These are phyloP conservation scores for Syngnathus rostellatus DNA, from an alignment of 2,797 vertebrate species.

Conservation along the genomic window DNA sequence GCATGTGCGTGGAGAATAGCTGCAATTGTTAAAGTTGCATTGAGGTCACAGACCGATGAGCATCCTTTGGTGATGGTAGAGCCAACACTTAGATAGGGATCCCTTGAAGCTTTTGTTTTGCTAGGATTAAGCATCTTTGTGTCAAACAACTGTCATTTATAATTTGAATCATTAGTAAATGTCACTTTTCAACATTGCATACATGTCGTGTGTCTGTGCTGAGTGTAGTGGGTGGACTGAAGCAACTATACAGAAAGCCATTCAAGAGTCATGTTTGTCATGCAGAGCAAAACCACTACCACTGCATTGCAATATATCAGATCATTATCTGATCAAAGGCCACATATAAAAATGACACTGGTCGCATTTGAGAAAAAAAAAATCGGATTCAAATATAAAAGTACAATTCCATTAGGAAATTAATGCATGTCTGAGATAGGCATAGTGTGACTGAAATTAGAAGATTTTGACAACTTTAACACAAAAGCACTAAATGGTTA, in stretches of 20 bases:
- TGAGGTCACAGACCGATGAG: conserved; percentile 80
- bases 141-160: background rate
- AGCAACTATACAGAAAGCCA: background rate
- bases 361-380: no score
- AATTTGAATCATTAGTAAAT: background rate
- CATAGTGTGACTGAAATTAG: no score
- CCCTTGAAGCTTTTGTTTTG: conserved; percentile 47
- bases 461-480: no score
- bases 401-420: no score
- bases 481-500: no score
- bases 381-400: no score
- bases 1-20: conserved; percentile 40
- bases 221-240: background rate
- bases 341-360: no score
- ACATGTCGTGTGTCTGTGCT: conserved; percentile 9
- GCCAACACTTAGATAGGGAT: conserved; percentile 18
- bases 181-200: conserved; percentile 20
- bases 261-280: background rate
- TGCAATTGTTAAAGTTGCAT: conserved; percentile 74
- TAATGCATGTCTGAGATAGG: no score
- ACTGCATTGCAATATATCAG: no score
- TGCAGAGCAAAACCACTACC: no score
- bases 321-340: no score
- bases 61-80: conserved; percentile 70
- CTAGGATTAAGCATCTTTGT: conserved; percentile 14